A percentile compares a stretch with the other conserved stretches of the same genome.
These are phyloP conservation scores for Drosophila insularis DNA, from an alignment of 1,140 invertebrate species.

Conservation along the genomic window DNA sequence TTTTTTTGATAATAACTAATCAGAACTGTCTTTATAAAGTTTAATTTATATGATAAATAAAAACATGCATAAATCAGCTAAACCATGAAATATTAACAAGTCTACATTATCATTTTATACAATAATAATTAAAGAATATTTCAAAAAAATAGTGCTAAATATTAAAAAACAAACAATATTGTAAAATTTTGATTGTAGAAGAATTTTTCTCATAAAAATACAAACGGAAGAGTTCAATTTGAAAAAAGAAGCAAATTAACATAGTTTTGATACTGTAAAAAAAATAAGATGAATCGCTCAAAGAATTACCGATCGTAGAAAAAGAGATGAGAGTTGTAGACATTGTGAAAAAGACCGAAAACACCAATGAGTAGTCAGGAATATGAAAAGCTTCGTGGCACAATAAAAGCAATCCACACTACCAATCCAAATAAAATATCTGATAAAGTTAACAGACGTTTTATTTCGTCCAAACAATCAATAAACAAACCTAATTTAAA, in stretches of 20 bases:
- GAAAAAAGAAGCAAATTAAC: constrained; percentile 48
- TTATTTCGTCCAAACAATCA: too few species aligned
- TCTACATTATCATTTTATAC: constrained; percentile 64
- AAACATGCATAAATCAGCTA: constrained; percentile 9
- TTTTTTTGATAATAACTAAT: constrained; percentile 74
- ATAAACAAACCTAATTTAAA: too few species aligned
- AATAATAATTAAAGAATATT: constrained; percentile 36
- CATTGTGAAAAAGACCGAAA: constrained; percentile 20
- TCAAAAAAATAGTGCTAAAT: constrained; percentile 13
- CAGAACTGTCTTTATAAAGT: constrained; percentile 45
- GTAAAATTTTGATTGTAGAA: constrained; percentile 32
- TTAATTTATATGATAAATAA: constrained; percentile 48
- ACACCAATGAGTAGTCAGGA: constrained; percentile 17
- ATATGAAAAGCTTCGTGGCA: background rate
- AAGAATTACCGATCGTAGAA: constrained; percentile 65
- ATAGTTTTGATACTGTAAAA: constrained; percentile 64
- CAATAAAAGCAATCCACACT: too few species aligned
- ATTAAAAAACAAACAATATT: background rate
- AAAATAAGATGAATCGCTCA: background rate
- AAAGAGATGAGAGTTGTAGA: constrained; percentile 34
- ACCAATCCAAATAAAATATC: too few species aligned
- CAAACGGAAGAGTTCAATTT: constrained; percentile 45
- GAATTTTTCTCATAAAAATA: constrained; percentile 36
- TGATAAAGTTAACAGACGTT: too few species aligned
- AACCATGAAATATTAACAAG: constrained; percentile 11